Evolutionary conservation across 2,797 vertebrate species (phyloP).

Genomic region (Falco columbarius): DNA sequence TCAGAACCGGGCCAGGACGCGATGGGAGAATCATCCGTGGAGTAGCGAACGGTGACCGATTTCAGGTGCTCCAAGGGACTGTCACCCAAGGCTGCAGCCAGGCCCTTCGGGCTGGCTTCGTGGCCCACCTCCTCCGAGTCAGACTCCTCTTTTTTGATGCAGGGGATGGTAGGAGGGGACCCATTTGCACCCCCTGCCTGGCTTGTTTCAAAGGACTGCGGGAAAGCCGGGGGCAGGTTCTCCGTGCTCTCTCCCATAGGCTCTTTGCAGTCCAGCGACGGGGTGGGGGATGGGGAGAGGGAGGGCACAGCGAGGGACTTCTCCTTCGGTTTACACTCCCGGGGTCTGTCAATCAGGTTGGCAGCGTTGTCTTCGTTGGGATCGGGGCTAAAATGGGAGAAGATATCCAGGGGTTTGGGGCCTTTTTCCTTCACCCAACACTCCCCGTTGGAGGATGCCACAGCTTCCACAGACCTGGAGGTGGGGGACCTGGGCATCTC

Average conservation of each 20-base stretch:
- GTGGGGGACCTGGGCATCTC: slow-evolving; percentile 29
- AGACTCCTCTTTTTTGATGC: slow-evolving; percentile 45
- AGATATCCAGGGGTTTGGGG: slow-evolving; percentile 74
- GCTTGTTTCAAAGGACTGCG: neutral
- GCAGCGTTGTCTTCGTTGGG: neutral
- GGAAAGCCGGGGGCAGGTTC: slow-evolving; percentile 68
- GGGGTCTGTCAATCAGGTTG: slow-evolving; percentile 47
- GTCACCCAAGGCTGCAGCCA: neutral
- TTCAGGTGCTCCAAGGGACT: slow-evolving; percentile 42
- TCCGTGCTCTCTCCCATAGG: neutral
- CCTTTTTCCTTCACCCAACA: slow-evolving; percentile 71
- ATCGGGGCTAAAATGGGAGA: slow-evolving; percentile 73
- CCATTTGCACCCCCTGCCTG: fast-evolving
- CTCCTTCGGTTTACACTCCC: slow-evolving; percentile 56
- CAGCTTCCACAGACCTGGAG: neutral
- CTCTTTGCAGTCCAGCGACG: neutral
- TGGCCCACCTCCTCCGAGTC: neutral
- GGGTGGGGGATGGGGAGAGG: neutral
- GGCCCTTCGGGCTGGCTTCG: neutral
- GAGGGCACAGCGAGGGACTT: neutral
- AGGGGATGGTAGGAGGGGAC: neutral
- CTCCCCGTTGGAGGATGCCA: slow-evolving; percentile 47
- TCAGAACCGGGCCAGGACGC: neutral
- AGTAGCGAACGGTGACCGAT: neutral
- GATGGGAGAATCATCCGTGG: neutral